phyloP scores from a whole-genome alignment of 1,140 invertebrate genomes.

The Leguminivora glycinivorella region DNA sequence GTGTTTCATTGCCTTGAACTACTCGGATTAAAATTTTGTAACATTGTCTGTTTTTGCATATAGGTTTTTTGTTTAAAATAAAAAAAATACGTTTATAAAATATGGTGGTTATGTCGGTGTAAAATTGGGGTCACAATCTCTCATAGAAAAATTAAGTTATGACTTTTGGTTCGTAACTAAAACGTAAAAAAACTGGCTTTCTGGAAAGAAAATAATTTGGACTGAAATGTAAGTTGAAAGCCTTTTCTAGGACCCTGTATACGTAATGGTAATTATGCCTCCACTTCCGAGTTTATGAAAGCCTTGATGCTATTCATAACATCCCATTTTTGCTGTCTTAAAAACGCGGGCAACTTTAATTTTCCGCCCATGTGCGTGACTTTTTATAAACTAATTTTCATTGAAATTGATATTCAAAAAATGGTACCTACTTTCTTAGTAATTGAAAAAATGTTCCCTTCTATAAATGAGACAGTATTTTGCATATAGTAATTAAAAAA shows the following conservation, averaged over 20 bases:
- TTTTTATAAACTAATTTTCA: too few species aligned
- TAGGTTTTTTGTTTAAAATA: too few species aligned
- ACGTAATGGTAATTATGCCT: not conserved
- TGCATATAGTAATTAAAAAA: not conserved
- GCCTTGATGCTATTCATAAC: not conserved
- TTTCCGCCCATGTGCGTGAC: not conserved
- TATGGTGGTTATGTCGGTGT: not conserved
- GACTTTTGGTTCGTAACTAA: not conserved
- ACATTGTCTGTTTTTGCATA: too few species aligned
- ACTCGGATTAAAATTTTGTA: too few species aligned
- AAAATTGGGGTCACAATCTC: not conserved
- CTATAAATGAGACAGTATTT: not conserved
- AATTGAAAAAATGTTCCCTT: too few species aligned
- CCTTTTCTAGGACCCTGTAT: not conserved
- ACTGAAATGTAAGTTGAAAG: not conserved
- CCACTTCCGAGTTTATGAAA: not conserved
- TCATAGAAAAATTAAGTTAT: not conserved
- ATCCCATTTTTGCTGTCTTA: not conserved
- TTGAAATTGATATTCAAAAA: too few species aligned
- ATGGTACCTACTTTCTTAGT: too few species aligned
- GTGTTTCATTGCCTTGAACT: too few species aligned
- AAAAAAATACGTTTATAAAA: too few species aligned
- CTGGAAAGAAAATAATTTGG: not conserved
- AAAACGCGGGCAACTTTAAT: not conserved
- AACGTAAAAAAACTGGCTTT: not conserved